Conservation (phyloP, 2,888 invertebrate genomes). For the Epirrhoe alternata region DNA sequence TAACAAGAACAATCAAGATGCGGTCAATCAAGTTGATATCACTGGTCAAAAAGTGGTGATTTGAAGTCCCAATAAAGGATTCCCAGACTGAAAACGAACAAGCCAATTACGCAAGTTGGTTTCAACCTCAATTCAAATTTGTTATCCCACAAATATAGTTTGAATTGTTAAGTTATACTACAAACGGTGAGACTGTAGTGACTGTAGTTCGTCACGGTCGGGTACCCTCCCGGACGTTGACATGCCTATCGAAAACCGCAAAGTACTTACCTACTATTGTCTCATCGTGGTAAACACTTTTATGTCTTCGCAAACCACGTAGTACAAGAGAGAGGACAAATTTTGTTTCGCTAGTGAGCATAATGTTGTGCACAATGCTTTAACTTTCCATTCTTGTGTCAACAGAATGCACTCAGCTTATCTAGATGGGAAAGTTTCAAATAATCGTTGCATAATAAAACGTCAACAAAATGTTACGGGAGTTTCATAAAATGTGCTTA, state of each 20-base stretch:
- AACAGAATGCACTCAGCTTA: slow-evolving; percentile 7
- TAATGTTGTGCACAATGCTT: background rate
- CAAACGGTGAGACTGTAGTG: slow-evolving; percentile 38
- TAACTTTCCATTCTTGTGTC: background rate
- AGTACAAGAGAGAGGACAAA: slow-evolving; percentile 12
- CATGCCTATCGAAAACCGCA: slow-evolving; percentile 75
- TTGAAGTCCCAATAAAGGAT: background rate
- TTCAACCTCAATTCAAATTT: slow-evolving; percentile 28
- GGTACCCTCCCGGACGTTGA: slow-evolving; percentile 70
- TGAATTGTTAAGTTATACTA: slow-evolving; percentile 24
- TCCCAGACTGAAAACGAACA: background rate
- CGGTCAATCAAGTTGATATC: background rate
- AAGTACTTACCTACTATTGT: slow-evolving; percentile 59
- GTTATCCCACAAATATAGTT: slow-evolving; percentile 26
- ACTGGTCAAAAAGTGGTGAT: background rate
- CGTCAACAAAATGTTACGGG: background rate
- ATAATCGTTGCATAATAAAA: background rate
- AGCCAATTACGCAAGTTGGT: slow-evolving; percentile 9
- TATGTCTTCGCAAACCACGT: slow-evolving; percentile 43
- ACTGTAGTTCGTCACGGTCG: slow-evolving; percentile 62
- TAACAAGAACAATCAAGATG: background rate
- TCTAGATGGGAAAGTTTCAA: slow-evolving; percentile 9
- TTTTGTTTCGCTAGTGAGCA: slow-evolving; percentile 13
- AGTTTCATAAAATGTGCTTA: slow-evolving; percentile 19
- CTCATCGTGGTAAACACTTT: slow-evolving; percentile 55